Conservation (phyloP, 2,113 vertebrate genomes). For the Echinops telfairi region DNA sequence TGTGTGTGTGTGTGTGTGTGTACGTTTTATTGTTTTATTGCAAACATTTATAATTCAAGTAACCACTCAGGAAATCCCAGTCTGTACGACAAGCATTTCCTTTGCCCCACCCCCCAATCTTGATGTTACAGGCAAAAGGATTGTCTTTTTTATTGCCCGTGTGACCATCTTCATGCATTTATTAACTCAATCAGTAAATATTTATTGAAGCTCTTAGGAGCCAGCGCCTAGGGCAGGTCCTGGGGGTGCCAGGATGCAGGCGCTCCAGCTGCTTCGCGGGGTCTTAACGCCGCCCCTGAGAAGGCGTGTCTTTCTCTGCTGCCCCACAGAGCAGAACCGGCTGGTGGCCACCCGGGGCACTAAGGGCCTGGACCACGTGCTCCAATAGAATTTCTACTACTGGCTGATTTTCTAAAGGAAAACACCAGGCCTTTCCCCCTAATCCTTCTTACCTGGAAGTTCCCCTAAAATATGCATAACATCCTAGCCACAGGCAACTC, state of each 20-base stretch:
- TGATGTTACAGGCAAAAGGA: neutral
- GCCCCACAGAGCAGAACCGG: neutral
- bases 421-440: neutral
- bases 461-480: neutral
- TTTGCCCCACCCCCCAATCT: too few relatives aligned
- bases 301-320: neutral
- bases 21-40: neutral
- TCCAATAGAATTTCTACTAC: neutral
- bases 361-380: neutral
- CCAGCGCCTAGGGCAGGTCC: neutral
- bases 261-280: neutral
- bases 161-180: neutral
- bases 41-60: neutral
- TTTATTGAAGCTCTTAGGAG: neutral
- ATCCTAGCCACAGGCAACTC: neutral
- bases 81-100: neutral
- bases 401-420: neutral
- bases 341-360: neutral
- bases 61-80: neutral
- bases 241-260: neutral
- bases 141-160: neutral
- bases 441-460: neutral
- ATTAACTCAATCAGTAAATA: neutral
- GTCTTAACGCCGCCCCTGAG: too few relatives aligned
- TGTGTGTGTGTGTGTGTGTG: neutral